These are phyloP conservation scores for Limnephilus rhombicus DNA, from an alignment of 2,888 invertebrate genomes.

Conservation along the genomic window DNA sequence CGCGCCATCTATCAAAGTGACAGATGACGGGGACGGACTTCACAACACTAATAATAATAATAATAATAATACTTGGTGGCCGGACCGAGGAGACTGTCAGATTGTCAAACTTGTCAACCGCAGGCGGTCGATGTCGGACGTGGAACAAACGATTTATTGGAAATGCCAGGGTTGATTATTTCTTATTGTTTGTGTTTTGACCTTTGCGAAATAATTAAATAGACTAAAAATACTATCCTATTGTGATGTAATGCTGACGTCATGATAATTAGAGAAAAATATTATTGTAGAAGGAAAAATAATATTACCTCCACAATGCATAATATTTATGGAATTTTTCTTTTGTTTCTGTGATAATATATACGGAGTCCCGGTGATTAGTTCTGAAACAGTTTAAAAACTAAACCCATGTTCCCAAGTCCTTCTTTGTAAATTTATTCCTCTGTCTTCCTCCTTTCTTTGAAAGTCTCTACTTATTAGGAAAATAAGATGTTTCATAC, in stretches of 20 bases:
- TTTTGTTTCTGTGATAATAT: no score
- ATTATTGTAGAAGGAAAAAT: neutral
- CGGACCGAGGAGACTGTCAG: neutral
- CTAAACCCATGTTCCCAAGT: no score
- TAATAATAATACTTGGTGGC: neutral
- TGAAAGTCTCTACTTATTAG: no score
- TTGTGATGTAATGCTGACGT: neutral
- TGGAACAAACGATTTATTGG: neutral
- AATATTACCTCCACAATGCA: neutral
- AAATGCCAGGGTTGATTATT: neutral
- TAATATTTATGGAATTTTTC: no score
- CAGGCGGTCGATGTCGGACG: neutral
- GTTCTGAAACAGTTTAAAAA: no score
- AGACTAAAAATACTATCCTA: neutral
- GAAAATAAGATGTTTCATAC: no score
- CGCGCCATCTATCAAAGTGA: neutral
- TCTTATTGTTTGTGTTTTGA: neutral
- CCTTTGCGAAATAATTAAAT: neutral
- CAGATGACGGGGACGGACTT: neutral
- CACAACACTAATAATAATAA: neutral
- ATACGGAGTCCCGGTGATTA: no score
- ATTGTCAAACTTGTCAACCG: neutral
- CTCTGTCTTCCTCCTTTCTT: no score
- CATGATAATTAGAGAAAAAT: neutral
- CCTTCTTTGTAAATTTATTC: no score